These are phyloP conservation scores for Eurytemora carolleeae DNA, from an alignment of 1,140 invertebrate genomes.

Conservation along the genomic window DNA sequence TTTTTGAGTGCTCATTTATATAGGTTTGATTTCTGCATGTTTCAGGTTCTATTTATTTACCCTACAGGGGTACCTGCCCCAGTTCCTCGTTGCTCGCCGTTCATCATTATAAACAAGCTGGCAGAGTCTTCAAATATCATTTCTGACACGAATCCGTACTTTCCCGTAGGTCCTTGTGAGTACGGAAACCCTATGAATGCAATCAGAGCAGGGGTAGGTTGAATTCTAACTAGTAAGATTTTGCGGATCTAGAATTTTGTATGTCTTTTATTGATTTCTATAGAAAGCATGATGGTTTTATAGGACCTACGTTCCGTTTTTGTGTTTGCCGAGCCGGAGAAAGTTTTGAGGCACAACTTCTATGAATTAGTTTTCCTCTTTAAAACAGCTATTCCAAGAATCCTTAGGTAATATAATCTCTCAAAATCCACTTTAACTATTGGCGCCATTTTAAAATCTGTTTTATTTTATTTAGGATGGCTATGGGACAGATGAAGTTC, in stretches of 20 bases:
- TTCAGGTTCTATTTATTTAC: background rate
- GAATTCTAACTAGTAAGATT: too few relatives aligned
- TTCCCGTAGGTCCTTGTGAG: conserved; percentile 3
- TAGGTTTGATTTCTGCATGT: background rate
- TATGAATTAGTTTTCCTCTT: conserved; percentile 12
- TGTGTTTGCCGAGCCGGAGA: background rate
- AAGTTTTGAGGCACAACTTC: conserved; percentile 8
- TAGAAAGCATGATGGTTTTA: too few relatives aligned
- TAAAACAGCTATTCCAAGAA: conserved; percentile 6
- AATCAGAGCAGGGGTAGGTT: background rate
- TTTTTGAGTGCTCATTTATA: too few relatives aligned
- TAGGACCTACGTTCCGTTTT: conserved; percentile 4
- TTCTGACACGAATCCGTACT: conserved; percentile 1
- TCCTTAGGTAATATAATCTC: too few relatives aligned
- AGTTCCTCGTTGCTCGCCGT: conserved; percentile 1
- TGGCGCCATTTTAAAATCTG: conserved; percentile 1
- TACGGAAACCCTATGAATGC: background rate
- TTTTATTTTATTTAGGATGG: background rate
- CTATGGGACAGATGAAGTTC: conserved; percentile 7
- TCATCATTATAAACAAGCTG: conserved; percentile 8
- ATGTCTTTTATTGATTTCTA: too few relatives aligned
- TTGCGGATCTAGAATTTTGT: too few relatives aligned
- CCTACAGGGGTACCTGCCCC: background rate
- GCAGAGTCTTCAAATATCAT: conserved; percentile 2
- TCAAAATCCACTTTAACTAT: background rate